A percentile compares a stretch with the other conserved stretches of the same genome.
Conservation (phyloP, 1,140 invertebrate species). For the Brachionus paranguensis region DNA sequence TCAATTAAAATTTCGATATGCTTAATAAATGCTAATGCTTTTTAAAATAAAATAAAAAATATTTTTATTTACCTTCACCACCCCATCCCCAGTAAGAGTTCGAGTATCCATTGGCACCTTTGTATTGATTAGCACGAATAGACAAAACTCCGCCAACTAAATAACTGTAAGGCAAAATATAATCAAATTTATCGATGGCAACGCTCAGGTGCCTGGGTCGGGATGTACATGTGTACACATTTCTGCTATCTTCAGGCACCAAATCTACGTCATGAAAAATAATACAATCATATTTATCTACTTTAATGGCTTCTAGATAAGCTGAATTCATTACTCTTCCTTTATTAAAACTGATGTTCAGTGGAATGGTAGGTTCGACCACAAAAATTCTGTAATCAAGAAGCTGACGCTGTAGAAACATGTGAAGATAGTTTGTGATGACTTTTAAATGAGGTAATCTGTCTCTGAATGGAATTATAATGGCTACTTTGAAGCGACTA, state of each 20-base stretch:
- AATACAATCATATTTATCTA: slow-evolving; percentile 41
- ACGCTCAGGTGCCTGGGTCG: slow-evolving; percentile 41
- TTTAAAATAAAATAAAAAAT: background rate
- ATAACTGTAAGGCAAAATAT: slow-evolving; percentile 24
- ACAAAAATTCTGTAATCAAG: slow-evolving; percentile 51
- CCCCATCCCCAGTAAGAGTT: slow-evolving; percentile 75
- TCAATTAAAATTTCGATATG: too few species aligned
- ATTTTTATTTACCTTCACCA: slow-evolving; percentile 21
- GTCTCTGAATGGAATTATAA: slow-evolving; percentile 50
- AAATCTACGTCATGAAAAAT: slow-evolving; percentile 43
- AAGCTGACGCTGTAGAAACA: slow-evolving; percentile 48
- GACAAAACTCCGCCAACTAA: slow-evolving; percentile 34
- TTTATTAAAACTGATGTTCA: slow-evolving; percentile 20
- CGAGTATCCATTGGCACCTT: slow-evolving; percentile 63
- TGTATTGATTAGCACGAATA: background rate
- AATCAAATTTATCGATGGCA: slow-evolving; percentile 40
- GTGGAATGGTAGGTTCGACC: slow-evolving; percentile 44
- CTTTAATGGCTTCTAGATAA: slow-evolving; percentile 25
- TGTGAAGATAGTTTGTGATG: slow-evolving; percentile 48
- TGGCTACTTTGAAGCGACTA: slow-evolving; percentile 46
- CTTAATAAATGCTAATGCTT: too few species aligned
- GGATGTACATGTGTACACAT: slow-evolving; percentile 40
- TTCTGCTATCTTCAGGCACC: slow-evolving; percentile 40
- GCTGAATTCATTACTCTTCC: slow-evolving; percentile 36
- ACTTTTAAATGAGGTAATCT: slow-evolving; percentile 54